Evolutionary conservation across 2,113 vertebrate genomes (phyloP), one percentile per base, ranked within the genome.

Genomic region (Osmerus mordax): DNA sequence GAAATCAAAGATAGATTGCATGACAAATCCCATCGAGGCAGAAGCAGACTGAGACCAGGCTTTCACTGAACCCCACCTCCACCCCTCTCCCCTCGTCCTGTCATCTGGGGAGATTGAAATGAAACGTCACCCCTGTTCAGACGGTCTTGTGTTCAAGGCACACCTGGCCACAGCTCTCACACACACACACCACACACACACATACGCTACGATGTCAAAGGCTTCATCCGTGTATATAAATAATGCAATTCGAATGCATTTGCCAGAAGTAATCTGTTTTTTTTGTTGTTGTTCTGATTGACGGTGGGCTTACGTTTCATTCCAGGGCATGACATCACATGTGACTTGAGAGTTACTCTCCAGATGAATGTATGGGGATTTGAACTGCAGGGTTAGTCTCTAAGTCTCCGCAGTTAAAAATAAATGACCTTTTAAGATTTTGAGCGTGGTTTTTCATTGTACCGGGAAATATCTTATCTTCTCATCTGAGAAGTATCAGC

Each of bases 1-100:
- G 54, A 65, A 75, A 59, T 76, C 64, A 73, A 74, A 73, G 47
- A 79, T 68, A 76, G 77, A 85, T 78, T 83, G 70, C 51, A 72
- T 67, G 58, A 83, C 66, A 82, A 81, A 84, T 81, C 78, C 81
- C 69, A 19, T 16, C 19, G 61, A 18, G 56, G 19, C 21, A 65
- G 61, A 59, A 56, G 59, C 69, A 41, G n/a, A 29, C 25, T 25
- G 19, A 69, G 25, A 16, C 32, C 32, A 36, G 32, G 32, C 25
- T 18, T 32, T 12, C n/a, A 16, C 41, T 47, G 9, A 47, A 62
- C 59, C 32, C 62, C 3, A 25, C 14, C 62, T 2, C 41, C 41
- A 47, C 41, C 41, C 2, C 41, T 2, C 41, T 36, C 32, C 32
- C 32, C 32, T 36, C 25, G 2, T 28, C 25, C 25, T 28, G 25